Conservation (phyloP, 1,140 invertebrate genomes). For the Bombus vancouverensis region DNA sequence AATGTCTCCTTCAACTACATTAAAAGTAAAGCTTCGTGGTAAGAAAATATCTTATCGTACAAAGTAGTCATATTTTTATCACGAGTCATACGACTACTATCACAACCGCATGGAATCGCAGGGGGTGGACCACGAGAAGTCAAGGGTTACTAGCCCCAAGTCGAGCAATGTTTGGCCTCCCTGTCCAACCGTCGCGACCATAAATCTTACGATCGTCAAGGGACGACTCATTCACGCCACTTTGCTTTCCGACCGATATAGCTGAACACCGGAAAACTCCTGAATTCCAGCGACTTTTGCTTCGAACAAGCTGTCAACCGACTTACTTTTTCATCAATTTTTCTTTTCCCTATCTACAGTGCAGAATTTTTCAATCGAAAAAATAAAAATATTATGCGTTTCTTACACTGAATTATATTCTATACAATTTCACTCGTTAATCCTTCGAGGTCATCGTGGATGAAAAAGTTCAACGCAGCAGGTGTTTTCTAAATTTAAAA, state of each 20-base stretch:
- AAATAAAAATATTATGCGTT: neutral
- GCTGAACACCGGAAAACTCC: conserved; percentile 56
- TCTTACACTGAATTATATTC: too few relatives aligned
- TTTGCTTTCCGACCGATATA: conserved; percentile 76
- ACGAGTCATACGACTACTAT: conserved; percentile 24
- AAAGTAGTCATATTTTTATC: conserved; percentile 60
- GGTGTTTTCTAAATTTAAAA: too few relatives aligned
- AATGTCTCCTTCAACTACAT: neutral
- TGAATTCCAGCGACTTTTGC: conserved; percentile 58
- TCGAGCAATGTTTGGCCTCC: conserved; percentile 64
- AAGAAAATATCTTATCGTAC: conserved; percentile 41
- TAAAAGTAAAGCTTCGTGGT: neutral
- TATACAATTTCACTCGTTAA: too few relatives aligned
- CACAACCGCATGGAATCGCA: conserved; percentile 28
- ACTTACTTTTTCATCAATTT: conserved; percentile 5
- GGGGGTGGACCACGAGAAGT: conserved; percentile 68
- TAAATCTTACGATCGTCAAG: conserved; percentile 81
- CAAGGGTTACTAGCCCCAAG: conserved; percentile 75
- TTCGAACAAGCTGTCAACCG: conserved; percentile 23
- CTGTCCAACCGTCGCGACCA: conserved; percentile 70
- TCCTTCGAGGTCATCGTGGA: too few relatives aligned
- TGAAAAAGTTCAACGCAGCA: too few relatives aligned
- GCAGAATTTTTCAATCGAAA: neutral
- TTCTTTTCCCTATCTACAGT: neutral
- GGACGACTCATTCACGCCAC: conserved; percentile 81